phyloP scores from a whole-genome alignment of 64 coral and sea anemone genomes.

The Catalaphyllia jardinei region DNA sequence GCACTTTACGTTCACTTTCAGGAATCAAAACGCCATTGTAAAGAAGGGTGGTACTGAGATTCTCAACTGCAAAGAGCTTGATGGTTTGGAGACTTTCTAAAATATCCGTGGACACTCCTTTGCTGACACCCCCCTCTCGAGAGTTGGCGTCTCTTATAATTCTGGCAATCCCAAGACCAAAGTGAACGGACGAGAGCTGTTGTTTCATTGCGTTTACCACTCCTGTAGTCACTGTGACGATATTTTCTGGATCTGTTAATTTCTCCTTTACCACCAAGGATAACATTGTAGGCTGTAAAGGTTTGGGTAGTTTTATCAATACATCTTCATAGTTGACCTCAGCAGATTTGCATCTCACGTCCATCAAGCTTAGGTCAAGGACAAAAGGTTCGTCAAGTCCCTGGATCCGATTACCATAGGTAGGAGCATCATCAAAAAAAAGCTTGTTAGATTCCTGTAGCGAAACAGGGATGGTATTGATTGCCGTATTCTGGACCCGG shows the following conservation, averaged over 20 bases:
- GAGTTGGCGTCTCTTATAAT: constrained; percentile 40
- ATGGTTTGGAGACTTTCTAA: constrained; percentile 8
- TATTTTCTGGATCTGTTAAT: background rate
- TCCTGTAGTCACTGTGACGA: background rate
- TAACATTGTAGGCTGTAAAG: constrained; percentile 48
- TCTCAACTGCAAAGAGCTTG: constrained; percentile 12
- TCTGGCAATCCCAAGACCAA: constrained; percentile 44
- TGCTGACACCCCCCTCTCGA: background rate
- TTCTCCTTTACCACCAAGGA: constrained; percentile 34
- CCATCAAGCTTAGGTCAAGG: constrained; percentile 1
- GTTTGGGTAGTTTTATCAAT: constrained; percentile 39
- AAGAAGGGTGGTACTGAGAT: constrained; percentile 29
- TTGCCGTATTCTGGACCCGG: background rate
- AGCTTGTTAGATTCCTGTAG: constrained; percentile 28
- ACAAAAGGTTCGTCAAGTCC: constrained; percentile 25
- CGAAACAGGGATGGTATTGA: background rate
- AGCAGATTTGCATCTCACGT: background rate
- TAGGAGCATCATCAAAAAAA: constrained; percentile 51
- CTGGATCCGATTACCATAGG: constrained; percentile 32
- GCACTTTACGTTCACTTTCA: constrained; percentile 34
- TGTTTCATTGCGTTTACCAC: constrained; percentile 1
- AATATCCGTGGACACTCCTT: background rate
- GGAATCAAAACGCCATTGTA: constrained; percentile 34
- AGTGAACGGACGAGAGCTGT: constrained; percentile 13
- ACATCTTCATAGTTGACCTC: background rate